A percentile compares a stretch with the other conserved stretches of the same genome.
Conservation (phyloP, 1,140 invertebrate genomes). For the Homalodisca vitripennis region DNA sequence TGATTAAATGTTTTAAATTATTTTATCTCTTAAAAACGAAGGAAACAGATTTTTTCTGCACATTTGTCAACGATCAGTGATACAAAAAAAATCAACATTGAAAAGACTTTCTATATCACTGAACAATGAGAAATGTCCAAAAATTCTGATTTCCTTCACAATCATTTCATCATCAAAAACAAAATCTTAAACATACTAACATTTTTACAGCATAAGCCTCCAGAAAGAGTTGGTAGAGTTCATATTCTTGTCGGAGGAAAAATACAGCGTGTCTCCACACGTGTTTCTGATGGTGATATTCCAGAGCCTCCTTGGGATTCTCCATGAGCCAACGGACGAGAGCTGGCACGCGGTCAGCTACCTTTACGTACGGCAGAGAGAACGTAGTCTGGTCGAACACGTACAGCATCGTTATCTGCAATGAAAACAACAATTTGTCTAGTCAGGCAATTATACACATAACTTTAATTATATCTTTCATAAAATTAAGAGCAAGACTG, state of each 20-base stretch:
- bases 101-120: no score
- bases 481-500: no score
- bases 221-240: conserved; percentile 37
- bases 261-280: conserved; percentile 40
- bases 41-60: neutral
- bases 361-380: conserved; percentile 5
- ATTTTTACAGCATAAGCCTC: conserved; percentile 37
- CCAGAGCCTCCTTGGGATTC: conserved; percentile 2
- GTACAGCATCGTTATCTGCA: conserved; percentile 32
- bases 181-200: conserved; percentile 26
- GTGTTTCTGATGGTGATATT: conserved; percentile 37
- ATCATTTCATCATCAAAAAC: no score
- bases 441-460: neutral
- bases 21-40: no score
- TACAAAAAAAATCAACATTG: no score
- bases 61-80: neutral
- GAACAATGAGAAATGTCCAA: no score
- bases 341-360: neutral
- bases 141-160: no score
- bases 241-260: conserved; percentile 39
- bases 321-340: conserved; percentile 15
- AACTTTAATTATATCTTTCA: conserved; percentile 35
- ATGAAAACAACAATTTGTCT: conserved; percentile 18
- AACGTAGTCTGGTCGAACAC: conserved; percentile 13
- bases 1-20: neutral